Evolutionary conservation across 2,797 vertebrate genomes (phyloP).

Genomic region (Tenualosa thibaudeaui): DNA sequence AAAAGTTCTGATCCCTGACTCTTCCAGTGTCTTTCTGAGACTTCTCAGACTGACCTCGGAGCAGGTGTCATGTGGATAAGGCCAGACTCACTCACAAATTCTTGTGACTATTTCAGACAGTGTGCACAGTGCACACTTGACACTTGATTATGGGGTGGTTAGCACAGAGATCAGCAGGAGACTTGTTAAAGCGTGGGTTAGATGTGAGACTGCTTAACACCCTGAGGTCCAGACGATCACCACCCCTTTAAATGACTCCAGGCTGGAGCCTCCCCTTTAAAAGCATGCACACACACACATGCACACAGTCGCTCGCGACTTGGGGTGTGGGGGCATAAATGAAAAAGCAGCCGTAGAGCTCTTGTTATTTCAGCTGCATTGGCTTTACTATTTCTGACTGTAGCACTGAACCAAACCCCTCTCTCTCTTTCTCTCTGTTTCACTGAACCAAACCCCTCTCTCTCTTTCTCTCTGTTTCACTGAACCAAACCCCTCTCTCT

Average conservation of each 20-base stretch:
- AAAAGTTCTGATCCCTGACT: background rate
- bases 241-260: constrained; percentile 13
- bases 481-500: no score
- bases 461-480: background rate
- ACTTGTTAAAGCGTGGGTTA: background rate
- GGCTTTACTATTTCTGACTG: constrained; percentile 41
- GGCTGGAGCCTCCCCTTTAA: background rate
- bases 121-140: background rate
- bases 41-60: background rate
- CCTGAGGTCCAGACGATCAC: background rate
- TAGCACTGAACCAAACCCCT: background rate
- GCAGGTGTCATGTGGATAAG: background rate
- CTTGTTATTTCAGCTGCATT: constrained; percentile 59
- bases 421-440: background rate
- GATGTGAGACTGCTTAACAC: constrained; percentile 7
- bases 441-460: no score
- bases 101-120: background rate
- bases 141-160: background rate
- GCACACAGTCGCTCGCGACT: background rate
- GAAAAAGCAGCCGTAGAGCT: constrained; percentile 28
- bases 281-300: background rate
- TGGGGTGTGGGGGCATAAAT: constrained; percentile 25
- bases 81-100: background rate
- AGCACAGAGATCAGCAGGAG: background rate
- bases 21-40: background rate